Evolutionary conservation across 2,113 vertebrate species (phyloP).

Genomic region (Notechis scutatus): DNA sequence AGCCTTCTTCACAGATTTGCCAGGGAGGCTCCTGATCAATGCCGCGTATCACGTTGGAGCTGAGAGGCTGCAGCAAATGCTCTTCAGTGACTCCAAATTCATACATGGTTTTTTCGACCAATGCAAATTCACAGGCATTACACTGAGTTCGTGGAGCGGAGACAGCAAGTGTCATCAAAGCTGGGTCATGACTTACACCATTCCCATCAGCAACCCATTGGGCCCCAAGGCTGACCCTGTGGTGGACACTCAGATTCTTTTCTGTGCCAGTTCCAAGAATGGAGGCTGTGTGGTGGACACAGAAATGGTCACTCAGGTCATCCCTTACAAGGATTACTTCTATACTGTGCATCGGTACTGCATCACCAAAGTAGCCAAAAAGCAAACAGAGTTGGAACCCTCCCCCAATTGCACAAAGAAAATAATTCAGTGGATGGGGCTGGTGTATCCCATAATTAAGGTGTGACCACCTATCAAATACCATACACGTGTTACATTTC

Average conservation of each 20-base stretch:
- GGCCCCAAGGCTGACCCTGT: too few species aligned
- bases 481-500: background rate
- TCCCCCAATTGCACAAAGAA: background rate
- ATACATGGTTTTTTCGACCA: conserved; percentile 82
- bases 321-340: too few species aligned
- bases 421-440: background rate
- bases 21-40: conserved; percentile 81
- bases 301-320: too few species aligned
- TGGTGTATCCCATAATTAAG: background rate
- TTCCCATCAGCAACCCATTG: too few species aligned
- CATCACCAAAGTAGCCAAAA: too few species aligned
- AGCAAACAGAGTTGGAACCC: background rate
- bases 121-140: conserved; percentile 80
- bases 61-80: conserved; percentile 82
- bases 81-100: conserved; percentile 83
- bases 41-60: conserved; percentile 75
- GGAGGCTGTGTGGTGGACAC: too few species aligned
- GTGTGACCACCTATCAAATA: background rate
- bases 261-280: too few species aligned
- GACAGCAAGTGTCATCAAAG: too few species aligned
- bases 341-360: too few species aligned
- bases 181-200: too few species aligned
- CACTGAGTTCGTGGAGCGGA: too few species aligned
- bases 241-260: too few species aligned
- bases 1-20: conserved; percentile 76